Evolutionary conservation across 2,888 invertebrate genomes (phyloP).

Genomic region (Ophioninae sp.): DNA sequence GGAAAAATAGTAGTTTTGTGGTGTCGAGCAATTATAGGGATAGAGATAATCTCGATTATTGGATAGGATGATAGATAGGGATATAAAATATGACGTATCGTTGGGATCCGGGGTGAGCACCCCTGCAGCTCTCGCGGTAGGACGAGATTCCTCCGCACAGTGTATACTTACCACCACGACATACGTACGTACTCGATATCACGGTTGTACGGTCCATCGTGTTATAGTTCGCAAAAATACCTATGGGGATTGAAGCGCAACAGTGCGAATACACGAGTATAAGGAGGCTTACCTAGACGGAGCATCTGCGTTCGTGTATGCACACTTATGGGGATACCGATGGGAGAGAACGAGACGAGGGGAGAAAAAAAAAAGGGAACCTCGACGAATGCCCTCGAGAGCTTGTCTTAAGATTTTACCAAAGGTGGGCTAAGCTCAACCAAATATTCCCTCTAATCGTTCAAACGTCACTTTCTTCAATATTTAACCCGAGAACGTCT

Average conservation of each 20-base stretch:
- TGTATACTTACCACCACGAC: conserved; percentile 60
- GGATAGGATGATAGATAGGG: neutral
- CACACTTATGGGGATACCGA: conserved; percentile 38
- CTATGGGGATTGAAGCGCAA: conserved; percentile 43
- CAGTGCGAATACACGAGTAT: conserved; percentile 48
- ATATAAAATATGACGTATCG: conserved; percentile 8
- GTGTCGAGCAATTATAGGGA: neutral
- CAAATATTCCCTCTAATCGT: conserved; percentile 1
- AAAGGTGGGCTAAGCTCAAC: conserved; percentile 50
- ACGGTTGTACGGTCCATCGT: conserved; percentile 41
- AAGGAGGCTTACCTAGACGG: conserved; percentile 34
- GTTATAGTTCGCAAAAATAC: conserved; percentile 46
- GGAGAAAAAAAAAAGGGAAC: conserved; percentile 12
- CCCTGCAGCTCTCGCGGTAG: conserved; percentile 60
- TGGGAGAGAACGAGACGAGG: conserved; percentile 43
- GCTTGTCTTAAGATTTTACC: conserved; percentile 33
- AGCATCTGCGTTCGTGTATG: conserved; percentile 39
- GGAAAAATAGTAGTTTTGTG: too few relatives aligned
- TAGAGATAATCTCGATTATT: neutral
- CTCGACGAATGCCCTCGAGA: conserved; percentile 49
- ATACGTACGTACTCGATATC: conserved; percentile 59
- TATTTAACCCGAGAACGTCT: too few relatives aligned
- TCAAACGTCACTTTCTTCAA: too few relatives aligned
- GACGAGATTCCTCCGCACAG: conserved; percentile 72
- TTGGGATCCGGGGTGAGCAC: conserved; percentile 49